phyloP scores from a whole-genome alignment of 2,888 invertebrate species.

The Deilephila porcellus region DNA sequence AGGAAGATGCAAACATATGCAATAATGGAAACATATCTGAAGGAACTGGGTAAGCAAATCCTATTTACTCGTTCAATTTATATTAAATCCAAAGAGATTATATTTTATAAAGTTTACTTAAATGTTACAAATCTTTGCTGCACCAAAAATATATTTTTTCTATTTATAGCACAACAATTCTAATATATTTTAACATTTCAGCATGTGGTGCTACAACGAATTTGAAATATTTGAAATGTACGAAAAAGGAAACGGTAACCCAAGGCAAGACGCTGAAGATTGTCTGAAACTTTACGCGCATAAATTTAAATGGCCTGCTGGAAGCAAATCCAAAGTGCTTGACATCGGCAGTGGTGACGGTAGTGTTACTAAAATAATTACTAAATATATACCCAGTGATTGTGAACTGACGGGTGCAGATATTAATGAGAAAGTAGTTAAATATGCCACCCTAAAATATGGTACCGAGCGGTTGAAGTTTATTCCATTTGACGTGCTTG shows the following conservation, averaged over 20 bases:
- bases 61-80: too few species aligned
- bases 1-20: too few species aligned
- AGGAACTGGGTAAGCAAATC: too few species aligned
- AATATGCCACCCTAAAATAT: conserved; percentile 85
- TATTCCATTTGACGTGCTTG: conserved; percentile 84
- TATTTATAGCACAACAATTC: too few species aligned
- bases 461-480: conserved; percentile 75
- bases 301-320: conserved; percentile 83
- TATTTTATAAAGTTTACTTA: too few species aligned
- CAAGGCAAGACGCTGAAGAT: conserved; percentile 85
- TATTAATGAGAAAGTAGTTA: conserved; percentile 89
- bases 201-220: background rate
- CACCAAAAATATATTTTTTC: too few species aligned
- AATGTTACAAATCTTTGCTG: too few species aligned
- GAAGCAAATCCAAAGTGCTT: conserved; percentile 77
- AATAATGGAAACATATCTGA: too few species aligned
- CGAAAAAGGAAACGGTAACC: conserved; percentile 87
- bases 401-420: conserved; percentile 87
- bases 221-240: conserved; percentile 76
- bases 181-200: background rate
- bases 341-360: conserved; percentile 92
- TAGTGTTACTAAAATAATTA: conserved; percentile 86
- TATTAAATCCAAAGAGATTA: too few species aligned
- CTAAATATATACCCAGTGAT: conserved; percentile 85
- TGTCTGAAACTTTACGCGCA: conserved; percentile 87